Evolutionary conservation across 2,797 vertebrate genomes (phyloP).

Genomic region (Etheostoma nigrum): DNA sequence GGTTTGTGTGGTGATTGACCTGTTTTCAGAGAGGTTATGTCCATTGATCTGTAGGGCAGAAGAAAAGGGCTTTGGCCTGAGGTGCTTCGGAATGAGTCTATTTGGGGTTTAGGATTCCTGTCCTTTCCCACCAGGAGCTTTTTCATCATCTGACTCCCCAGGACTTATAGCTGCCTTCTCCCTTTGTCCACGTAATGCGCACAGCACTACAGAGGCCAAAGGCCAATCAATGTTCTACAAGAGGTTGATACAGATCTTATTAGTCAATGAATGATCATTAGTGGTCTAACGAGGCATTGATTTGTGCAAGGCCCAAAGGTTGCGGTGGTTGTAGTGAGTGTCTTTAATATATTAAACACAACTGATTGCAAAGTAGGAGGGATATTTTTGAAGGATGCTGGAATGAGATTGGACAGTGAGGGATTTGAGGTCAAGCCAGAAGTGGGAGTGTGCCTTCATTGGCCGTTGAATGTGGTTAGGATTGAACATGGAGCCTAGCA

Average conservation of each 20-base stretch:
- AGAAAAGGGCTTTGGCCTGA: constrained; percentile 75
- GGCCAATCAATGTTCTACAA: constrained; percentile 81
- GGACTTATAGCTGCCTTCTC: constrained; percentile 82
- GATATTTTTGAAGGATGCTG: constrained; percentile 71
- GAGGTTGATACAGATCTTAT: constrained; percentile 86
- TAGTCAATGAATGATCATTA: constrained; percentile 87
- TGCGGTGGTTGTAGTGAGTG: constrained; percentile 75
- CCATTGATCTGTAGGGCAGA: constrained; percentile 78
- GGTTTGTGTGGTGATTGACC: constrained; percentile 78
- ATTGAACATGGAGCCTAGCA: constrained; percentile 48
- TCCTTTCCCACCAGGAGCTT: constrained; percentile 75
- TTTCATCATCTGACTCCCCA: constrained; percentile 82
- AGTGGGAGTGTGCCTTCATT: constrained; percentile 52
- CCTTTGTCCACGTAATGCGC: constrained; percentile 69
- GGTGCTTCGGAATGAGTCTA: constrained; percentile 82
- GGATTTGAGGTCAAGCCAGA: constrained; percentile 67
- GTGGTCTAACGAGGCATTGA: constrained; percentile 84
- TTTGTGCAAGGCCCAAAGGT: constrained; percentile 79
- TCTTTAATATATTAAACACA: constrained; percentile 84
- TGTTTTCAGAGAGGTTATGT: constrained; percentile 77
- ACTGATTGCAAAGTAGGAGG: constrained; percentile 76
- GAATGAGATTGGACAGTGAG: constrained; percentile 66
- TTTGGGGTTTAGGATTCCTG: constrained; percentile 77
- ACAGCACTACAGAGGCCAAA: constrained; percentile 74
- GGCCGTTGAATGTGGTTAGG: constrained; percentile 47